Base-by-base conservation (phyloP, 2,888 invertebrate species). In the Rugalucina vietnamica region DNA sequence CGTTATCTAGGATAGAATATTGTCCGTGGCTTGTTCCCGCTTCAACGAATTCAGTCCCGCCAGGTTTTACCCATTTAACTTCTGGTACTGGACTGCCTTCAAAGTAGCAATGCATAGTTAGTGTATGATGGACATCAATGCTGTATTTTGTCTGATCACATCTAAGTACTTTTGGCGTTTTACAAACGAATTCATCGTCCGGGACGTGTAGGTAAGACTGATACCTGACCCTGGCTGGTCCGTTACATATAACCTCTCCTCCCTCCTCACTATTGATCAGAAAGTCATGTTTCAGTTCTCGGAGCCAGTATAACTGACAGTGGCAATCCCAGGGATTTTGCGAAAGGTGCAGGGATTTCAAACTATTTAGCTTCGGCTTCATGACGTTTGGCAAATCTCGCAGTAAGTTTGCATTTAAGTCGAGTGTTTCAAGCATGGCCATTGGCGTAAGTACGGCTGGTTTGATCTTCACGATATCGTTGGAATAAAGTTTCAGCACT, bases 251-350 rank as follows among this genome's bases (percentile, higher is more conserved):
- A 1, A 90, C 81, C 43, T 87, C 86, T 1, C 78, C 81, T 1
- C 75, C 78, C 32, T 89, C 81, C 5, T 57, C 54, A 2, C 69
- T 60, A 37, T 81, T 82, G 5, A 83, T 65, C 39, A 84, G 71
- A n/a, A 85, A 87, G 1, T 74, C 54, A 14, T 4, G 43, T n/a
- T 39, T 39, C 32, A 88, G 78, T 49, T 85, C 85, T 49, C 82
- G 85, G 34, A 91, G 76, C 91, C 91, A 91, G 5, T 77, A 72
- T 60, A 91, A 29, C 72, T 85, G 85, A 76, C 91, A 91, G 84
- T 89, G 88, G 79, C 91, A 91, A 49, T 89, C 89, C 90, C 90
- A 90, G 3, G 87, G 90, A 57, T 91, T 90, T 43, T 86, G 84
- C 0, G 89, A 80, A 37, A 89, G 54, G 50, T 88, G 88, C 0